Percentiles rank a stretch among this genome's conserved stretches.
Conservation (phyloP, 2,113 vertebrate genomes). For the Pachycephala philippinensis region DNA sequence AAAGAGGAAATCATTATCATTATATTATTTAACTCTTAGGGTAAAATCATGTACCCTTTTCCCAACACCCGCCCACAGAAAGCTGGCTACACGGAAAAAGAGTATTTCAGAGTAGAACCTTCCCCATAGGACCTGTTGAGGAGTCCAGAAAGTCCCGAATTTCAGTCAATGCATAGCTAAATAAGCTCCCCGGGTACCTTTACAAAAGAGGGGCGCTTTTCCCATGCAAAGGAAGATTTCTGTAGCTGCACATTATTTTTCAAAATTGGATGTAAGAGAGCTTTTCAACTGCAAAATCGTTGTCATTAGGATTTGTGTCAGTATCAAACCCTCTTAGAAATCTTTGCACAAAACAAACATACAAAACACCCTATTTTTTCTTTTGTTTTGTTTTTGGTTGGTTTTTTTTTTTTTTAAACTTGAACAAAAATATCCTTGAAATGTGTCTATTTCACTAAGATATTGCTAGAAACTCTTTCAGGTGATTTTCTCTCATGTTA, state of each 20-base stretch:
- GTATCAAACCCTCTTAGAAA: not conserved
- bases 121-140: rapidly evolving
- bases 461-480: not conserved
- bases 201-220: not conserved
- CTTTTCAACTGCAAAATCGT: not conserved
- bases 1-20: not conserved
- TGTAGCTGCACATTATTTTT: not conserved
- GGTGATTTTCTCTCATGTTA: not conserved
- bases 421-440: not conserved
- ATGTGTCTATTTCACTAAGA: not conserved
- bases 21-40: not conserved
- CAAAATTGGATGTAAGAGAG: not conserved
- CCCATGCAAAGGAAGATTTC: not conserved
- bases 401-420: not conserved
- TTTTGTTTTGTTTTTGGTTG: rapidly evolving
- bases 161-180: not conserved
- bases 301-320: not conserved
- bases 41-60: not conserved
- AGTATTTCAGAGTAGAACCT: rapidly evolving
- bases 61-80: not conserved
- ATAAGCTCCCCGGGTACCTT: rapidly evolving
- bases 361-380: not conserved
- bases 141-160: not conserved
- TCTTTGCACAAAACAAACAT: not conserved
- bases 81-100: not conserved